Conservation (phyloP, 2,113 vertebrate species). For the Odocoileus hemionus region DNA sequence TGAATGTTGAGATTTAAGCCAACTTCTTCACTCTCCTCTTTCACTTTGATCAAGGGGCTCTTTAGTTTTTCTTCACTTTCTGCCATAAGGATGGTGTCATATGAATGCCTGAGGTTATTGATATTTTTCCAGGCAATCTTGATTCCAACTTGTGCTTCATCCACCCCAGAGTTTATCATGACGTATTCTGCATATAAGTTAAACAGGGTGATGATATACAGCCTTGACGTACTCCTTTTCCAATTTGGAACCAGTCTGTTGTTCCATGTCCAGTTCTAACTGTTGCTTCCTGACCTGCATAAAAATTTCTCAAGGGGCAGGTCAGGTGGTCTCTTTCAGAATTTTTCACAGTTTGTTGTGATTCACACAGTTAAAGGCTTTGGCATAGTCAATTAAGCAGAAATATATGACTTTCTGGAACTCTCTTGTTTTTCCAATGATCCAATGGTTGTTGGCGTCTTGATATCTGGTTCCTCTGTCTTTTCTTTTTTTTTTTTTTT, state of each 20-base stretch:
- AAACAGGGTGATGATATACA: neutral
- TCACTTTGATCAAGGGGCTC: neutral
- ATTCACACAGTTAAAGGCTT: neutral
- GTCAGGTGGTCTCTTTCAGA: neutral
- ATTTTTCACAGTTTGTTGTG: neutral
- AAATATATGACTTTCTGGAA: neutral
- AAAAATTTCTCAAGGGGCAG: neutral
- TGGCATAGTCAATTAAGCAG: neutral
- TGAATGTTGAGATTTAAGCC: neutral
- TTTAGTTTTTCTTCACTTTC: neutral
- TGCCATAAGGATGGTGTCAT: neutral
- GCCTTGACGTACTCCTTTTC: neutral
- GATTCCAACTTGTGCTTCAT: neutral
- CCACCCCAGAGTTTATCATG: neutral
- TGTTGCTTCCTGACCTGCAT: neutral
- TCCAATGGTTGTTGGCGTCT: accelerated
- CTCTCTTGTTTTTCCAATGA: neutral
- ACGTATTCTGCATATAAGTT: neutral
- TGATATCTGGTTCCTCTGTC: neutral
- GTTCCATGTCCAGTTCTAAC: neutral
- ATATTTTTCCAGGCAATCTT: neutral
- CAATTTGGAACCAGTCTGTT: neutral
- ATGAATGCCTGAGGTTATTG: neutral
- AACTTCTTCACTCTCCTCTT: neutral
- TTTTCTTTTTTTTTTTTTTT: neutral